Base-by-base conservation (phyloP, 2,797 vertebrate genomes). In the Esox masquinongy region DNA sequence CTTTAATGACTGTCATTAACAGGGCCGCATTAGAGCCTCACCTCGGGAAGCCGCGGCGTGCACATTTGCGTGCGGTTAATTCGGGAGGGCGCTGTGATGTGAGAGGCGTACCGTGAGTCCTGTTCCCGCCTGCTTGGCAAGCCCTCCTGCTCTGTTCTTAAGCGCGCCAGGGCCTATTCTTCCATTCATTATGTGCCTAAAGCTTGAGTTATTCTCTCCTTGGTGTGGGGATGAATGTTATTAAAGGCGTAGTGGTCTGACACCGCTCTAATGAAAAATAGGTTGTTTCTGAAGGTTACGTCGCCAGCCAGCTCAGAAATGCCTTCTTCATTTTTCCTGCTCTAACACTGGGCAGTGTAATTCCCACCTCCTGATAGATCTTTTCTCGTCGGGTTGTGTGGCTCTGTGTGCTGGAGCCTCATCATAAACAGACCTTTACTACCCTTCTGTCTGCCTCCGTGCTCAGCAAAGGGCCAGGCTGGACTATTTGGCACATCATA, bases 1-100 rank as follows among this genome's bases (percentile, higher is more conserved):
- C 93, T 94, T 91, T 98, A 97, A 99, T 95, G 95, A 95, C 94
- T 94, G 94, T 95, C 97, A 97, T 98, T 98, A 98, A 97, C 95
- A 96, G 92, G 90, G 90, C 90, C 92, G 93, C 94, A 95, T 96
- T 96, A 96, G 93, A 85, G 91, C 94, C 85, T 88, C 90, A 93
- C 92, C 94, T 93, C 91, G 93, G 94, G 95, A 96, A 93, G 91
- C 88, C 86, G 93, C 93, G 91, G 93, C 86, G 83, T 86, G 80
- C 91, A 92, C 83, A 91, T 93, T 91, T 93, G 88, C 92, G 90
- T 93, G 86, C 79, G 59, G 78, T 90, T 94, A 93, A 95, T 93
- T 87, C 86, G 85, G 85, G 88, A 14, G 53, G 36, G 47, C 9
- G 7, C 88, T 88, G 90, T 89, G 90, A 94, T 90, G 93, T 92